Conservation (phyloP, 2,113 vertebrate genomes). For the Daubentonia madagascariensis region DNA sequence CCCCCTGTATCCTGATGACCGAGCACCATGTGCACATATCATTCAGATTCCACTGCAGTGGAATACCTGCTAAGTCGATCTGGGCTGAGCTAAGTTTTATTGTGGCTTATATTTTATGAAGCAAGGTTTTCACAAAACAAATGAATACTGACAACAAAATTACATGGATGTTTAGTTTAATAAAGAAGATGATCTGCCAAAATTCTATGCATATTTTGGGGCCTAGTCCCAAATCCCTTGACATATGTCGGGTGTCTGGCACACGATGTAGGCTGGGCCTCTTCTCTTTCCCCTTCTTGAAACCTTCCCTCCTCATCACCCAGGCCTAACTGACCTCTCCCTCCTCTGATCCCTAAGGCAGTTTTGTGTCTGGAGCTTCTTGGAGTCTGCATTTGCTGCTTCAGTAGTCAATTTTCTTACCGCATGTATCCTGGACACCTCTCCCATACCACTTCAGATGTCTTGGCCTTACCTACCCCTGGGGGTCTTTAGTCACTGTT, state of each 20-base stretch:
- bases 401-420: not conserved
- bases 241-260: not conserved
- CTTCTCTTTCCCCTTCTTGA: not conserved
- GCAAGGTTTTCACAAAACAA: slow-evolving; percentile 15
- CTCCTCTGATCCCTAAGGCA: not conserved
- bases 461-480: not conserved
- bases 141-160: slow-evolving; percentile 49
- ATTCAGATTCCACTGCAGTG: not conserved
- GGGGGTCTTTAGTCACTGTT: not conserved
- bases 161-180: not conserved
- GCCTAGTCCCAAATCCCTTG: not conserved
- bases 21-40: too few species aligned
- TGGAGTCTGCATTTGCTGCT: fast-evolving
- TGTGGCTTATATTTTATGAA: not conserved
- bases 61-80: not conserved
- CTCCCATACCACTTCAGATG: not conserved
- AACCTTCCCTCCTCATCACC: not conserved
- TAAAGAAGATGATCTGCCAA: not conserved
- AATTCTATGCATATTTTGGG: not conserved
- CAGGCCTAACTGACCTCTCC: fast-evolving
- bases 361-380: too few species aligned
- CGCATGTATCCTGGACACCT: not conserved
- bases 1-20: not conserved
- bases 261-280: fast-evolving
- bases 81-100: not conserved